A percentile compares a stretch with the other conserved stretches of the same genome.
Conservation (phyloP, 2,113 vertebrate genomes). For the Eolophus roseicapilla region DNA sequence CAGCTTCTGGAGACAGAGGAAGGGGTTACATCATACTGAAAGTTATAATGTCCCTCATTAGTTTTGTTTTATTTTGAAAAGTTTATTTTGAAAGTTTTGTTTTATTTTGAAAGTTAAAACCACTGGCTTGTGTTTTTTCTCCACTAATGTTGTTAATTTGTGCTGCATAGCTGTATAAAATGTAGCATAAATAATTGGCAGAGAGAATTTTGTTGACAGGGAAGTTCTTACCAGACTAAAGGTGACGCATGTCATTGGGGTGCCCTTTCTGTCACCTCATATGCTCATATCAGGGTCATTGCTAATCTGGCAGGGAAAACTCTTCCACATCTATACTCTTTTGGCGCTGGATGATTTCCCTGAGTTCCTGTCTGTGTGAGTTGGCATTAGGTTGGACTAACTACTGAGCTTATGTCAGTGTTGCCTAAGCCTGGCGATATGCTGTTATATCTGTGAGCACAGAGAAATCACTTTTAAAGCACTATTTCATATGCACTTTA, state of each 20-base stretch:
- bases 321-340: constrained; percentile 16
- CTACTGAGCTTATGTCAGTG: constrained; percentile 23
- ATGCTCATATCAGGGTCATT: neutral
- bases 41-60: neutral
- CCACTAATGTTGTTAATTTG: neutral
- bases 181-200: neutral
- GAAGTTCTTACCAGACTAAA: neutral
- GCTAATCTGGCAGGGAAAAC: constrained; percentile 47
- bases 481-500: neutral
- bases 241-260: neutral
- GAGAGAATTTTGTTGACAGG: neutral
- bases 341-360: constrained; percentile 19
- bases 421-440: constrained; percentile 12
- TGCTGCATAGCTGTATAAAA: neutral
- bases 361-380: constrained; percentile 18
- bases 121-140: neutral
- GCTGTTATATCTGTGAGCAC: neutral
- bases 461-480: neutral
- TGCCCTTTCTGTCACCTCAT: constrained; percentile 25
- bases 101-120: neutral
- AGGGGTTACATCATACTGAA: neutral
- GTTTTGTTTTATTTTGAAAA: neutral
- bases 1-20: neutral
- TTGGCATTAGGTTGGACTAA: constrained; percentile 11
- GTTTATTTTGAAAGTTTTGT: too few relatives aligned